These are phyloP conservation scores for Daubentonia madagascariensis DNA, from an alignment of 2,113 vertebrate species.

Conservation along the genomic window DNA sequence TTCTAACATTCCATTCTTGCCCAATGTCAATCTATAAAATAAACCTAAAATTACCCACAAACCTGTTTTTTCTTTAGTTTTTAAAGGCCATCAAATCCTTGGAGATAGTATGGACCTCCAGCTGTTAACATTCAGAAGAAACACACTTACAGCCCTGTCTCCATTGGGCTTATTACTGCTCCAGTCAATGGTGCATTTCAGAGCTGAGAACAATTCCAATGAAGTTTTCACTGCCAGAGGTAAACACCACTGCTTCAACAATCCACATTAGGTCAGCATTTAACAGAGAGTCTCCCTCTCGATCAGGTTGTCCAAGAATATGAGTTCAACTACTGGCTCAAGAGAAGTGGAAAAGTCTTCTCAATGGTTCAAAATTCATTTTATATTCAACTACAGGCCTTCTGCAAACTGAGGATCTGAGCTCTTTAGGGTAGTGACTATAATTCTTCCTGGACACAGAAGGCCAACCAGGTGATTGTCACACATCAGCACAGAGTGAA, in stretches of 20 bases:
- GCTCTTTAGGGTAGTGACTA: conserved; percentile 37
- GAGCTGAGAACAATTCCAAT: neutral
- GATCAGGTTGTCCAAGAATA: conserved; percentile 60
- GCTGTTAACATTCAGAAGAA: neutral
- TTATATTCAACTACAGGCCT: conserved; percentile 51
- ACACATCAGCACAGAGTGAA: neutral
- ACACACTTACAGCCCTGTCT: neutral
- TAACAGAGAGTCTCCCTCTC: conserved; percentile 9
- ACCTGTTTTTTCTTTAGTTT: conserved; percentile 54
- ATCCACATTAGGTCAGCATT: conserved; percentile 30
- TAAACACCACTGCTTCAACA: conserved; percentile 17
- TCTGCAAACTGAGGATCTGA: neutral
- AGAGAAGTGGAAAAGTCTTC: conserved; percentile 10
- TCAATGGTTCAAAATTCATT: conserved; percentile 37
- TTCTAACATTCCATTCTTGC: conserved; percentile 28
- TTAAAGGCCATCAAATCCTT: conserved; percentile 23
- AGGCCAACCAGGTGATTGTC: conserved; percentile 55
- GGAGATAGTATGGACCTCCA: neutral
- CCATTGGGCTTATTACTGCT: neutral
- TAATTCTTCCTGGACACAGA: conserved; percentile 38
- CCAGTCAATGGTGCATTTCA: neutral
- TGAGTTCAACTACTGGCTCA: conserved; percentile 42
- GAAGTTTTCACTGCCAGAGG: conserved; percentile 49
- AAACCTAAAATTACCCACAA: conserved; percentile 44
- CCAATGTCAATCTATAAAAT: neutral